Percentiles rank a stretch among this genome's conserved stretches.
These are phyloP conservation scores for Nesospiza acunhae DNA, from an alignment of 2,113 vertebrate species.

Conservation along the genomic window DNA sequence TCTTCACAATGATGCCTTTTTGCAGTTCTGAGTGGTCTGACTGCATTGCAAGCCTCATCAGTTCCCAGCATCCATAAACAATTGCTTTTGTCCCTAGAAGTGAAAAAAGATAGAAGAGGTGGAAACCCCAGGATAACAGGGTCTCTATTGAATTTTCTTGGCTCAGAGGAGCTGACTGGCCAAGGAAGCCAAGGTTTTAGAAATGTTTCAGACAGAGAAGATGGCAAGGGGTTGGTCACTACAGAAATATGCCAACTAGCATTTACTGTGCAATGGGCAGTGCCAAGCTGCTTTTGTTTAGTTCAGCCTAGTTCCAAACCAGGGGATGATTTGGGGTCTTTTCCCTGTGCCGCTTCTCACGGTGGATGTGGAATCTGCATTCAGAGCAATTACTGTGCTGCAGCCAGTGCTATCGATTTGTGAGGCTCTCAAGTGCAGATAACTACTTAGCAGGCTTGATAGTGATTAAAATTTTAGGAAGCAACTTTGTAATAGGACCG, in stretches of 20 bases:
- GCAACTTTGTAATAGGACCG: neutral
- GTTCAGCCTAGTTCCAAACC: neutral
- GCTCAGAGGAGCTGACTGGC: constrained; percentile 24
- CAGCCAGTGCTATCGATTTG: constrained; percentile 1
- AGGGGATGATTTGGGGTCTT: neutral
- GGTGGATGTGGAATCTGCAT: neutral
- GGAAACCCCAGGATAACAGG: constrained; percentile 38
- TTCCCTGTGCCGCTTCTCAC: constrained; percentile 11
- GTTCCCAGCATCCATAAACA: constrained; percentile 40
- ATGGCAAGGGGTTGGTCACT: constrained; percentile 13
- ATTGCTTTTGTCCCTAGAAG: constrained; percentile 36
- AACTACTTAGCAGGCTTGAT: constrained; percentile 21
- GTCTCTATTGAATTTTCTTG: constrained; percentile 58
- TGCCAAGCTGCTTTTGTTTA: constrained; percentile 31
- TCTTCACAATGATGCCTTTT: constrained; percentile 38
- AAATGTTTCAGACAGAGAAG: constrained; percentile 30
- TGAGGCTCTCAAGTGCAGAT: constrained; percentile 8
- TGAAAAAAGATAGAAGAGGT: constrained; percentile 56
- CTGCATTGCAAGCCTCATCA: constrained; percentile 23
- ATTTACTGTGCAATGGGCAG: neutral
- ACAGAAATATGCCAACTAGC: constrained; percentile 34
- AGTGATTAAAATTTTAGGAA: constrained; percentile 54
- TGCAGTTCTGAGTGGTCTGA: constrained; percentile 35
- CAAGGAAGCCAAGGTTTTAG: constrained; percentile 53
- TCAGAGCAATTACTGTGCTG: constrained; percentile 6